Base-by-base conservation (phyloP, 2,888 invertebrate species). In the Megalurothrips usitatus region DNA sequence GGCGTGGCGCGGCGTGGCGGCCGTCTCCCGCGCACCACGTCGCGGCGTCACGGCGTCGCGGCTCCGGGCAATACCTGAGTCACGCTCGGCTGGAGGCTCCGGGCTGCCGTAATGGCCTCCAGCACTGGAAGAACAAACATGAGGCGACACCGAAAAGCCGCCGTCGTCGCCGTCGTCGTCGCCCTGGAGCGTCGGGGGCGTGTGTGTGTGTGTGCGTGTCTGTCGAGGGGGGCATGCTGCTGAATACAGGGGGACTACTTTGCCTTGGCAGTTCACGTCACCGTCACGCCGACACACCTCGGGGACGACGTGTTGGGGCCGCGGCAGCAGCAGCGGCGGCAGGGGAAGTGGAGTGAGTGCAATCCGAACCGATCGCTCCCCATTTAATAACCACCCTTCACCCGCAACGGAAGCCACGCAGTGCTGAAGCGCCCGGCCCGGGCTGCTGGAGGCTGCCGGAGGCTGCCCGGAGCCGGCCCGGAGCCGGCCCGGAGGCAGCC, bases 51-150 rank as follows among this genome's bases (percentile, higher is more conserved):
- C 34, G 3, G 34, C 34, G 34, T 43, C 34, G 34, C 34, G 34
- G 34, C 58, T 58, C 58, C 58, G 17, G 58, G n/a, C 34, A 43
- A 43, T 43, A 43, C 34, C 34, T 43, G 58, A 19, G 58, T 58
- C 58, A 58, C 58, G 58, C 58, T 58, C 58, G 58, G 68, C 68
- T 26, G 68, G 68, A 75, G 68, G 68, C 26, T 52, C 52, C 52
- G 17, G 52, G 52, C 52, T 11, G 58, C 58, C 34, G 58, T 58
- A 58, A 58, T 58, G 58, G 58, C 58, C 58, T 19, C 34, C 34
- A 43, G 34, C 34, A 43, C 34, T 43, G 58, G 58, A 11, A 12
- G 68, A 12, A 75, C 68, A 75, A 75, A 75, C 68, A 26, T 26
- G 26, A 26, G 68, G 68, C 23, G 68, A 75, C 68, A 75, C 68